A percentile compares a stretch with the other conserved stretches of the same genome.
Evolutionary conservation across 2,888 invertebrate species (phyloP).

Genomic region (Hirtodrosophila duncani): DNA sequence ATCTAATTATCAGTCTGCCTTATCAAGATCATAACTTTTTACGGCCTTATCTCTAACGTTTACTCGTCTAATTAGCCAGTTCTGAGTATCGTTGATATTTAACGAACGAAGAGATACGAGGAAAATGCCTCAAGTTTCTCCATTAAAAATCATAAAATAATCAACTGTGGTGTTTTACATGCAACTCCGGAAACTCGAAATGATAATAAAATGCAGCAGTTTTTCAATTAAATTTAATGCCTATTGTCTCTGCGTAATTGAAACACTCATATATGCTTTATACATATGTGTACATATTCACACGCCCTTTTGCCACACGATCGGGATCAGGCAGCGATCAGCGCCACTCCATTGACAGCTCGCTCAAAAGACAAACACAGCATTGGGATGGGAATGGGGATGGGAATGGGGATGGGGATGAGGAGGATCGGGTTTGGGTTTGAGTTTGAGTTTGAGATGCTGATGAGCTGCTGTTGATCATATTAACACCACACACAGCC

Average conservation of each 20-base stretch:
- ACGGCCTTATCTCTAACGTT: too few relatives aligned
- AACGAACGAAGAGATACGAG: too few relatives aligned
- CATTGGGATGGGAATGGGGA: too few relatives aligned
- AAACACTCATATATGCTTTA: slow-evolving; percentile 23
- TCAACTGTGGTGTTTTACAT: too few relatives aligned
- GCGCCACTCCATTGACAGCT: slow-evolving; percentile 31
- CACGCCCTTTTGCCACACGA: slow-evolving; percentile 72
- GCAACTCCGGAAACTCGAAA: slow-evolving; percentile 51
- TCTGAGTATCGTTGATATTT: too few relatives aligned
- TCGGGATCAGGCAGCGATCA: slow-evolving; percentile 48
- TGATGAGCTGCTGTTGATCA: slow-evolving; percentile 70
- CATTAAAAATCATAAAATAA: too few relatives aligned
- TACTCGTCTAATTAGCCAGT: too few relatives aligned
- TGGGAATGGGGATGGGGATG: too few relatives aligned
- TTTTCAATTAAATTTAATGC: slow-evolving; percentile 62
- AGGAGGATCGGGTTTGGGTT: neutral
- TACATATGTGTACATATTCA: slow-evolving; percentile 53
- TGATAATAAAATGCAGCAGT: slow-evolving; percentile 41
- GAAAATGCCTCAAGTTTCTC: too few relatives aligned
- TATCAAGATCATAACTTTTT: too few relatives aligned
- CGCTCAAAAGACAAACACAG: slow-evolving; percentile 17
- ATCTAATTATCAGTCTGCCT: too few relatives aligned
- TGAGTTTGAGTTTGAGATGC: slow-evolving; percentile 51
- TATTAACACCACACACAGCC: slow-evolving; percentile 66
- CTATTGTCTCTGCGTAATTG: slow-evolving; percentile 53